These are phyloP conservation scores for Psettodes erumei DNA, from an alignment of 2,113 vertebrate genomes.

Conservation along the genomic window DNA sequence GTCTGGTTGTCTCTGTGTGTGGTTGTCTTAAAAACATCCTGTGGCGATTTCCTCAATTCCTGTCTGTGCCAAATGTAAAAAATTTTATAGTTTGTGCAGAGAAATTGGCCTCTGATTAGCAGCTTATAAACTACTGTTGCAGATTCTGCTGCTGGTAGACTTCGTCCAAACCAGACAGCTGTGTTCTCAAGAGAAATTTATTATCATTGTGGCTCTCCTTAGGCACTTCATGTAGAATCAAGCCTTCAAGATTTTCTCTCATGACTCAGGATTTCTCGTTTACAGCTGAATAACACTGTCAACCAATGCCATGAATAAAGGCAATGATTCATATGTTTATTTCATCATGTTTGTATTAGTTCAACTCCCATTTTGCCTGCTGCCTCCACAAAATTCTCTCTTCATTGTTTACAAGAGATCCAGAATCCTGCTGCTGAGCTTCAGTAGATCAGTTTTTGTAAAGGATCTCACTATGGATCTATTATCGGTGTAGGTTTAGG, in stretches of 20 bases:
- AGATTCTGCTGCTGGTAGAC: conserved; percentile 20
- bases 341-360: background rate
- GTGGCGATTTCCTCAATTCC: conserved; percentile 14
- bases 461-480: too few relatives aligned
- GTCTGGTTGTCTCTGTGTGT: conserved; percentile 16
- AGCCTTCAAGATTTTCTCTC: conserved; percentile 33
- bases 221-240: conserved; percentile 47
- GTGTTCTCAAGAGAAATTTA: conserved; percentile 63
- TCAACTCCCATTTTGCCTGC: background rate
- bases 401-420: background rate
- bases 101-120: conserved; percentile 35
- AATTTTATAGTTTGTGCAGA: conserved; percentile 13
- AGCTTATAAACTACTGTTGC: conserved; percentile 38
- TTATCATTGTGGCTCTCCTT: conserved; percentile 23
- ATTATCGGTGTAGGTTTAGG: too few relatives aligned
- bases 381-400: background rate
- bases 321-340: conserved; percentile 4
- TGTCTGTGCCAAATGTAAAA: conserved; percentile 19
- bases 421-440: background rate
- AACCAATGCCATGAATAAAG: conserved; percentile 2
- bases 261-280: conserved; percentile 44
- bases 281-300: background rate
- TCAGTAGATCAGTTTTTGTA: background rate
- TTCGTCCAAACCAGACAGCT: conserved; percentile 59
- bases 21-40: conserved; percentile 16